These are phyloP conservation scores for Alauda arvensis DNA, from an alignment of 2,797 vertebrate species.

Conservation along the genomic window DNA sequence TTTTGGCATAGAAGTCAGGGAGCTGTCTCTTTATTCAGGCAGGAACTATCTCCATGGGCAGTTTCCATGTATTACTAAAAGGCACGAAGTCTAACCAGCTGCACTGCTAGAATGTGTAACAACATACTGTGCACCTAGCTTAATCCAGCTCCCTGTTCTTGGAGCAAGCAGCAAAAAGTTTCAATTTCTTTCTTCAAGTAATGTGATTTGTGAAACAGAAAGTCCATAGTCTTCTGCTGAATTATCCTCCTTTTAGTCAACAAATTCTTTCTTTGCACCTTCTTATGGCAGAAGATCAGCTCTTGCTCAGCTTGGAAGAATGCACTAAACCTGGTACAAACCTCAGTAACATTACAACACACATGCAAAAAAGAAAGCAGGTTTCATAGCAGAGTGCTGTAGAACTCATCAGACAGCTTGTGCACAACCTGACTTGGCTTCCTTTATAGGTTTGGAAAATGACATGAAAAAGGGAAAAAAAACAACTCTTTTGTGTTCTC, in stretches of 20 bases:
- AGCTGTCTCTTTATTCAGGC: neutral
- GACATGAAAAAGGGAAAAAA: neutral
- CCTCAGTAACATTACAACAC: neutral
- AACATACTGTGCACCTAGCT: neutral
- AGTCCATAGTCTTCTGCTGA: neutral
- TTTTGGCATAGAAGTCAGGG: neutral
- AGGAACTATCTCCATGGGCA: neutral
- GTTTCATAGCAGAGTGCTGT: neutral
- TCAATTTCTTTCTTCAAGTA: neutral
- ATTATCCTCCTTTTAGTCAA: neutral
- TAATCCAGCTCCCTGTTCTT: neutral
- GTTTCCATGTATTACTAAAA: neutral
- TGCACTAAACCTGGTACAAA: neutral
- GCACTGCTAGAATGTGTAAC: neutral
- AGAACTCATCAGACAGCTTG: neutral
- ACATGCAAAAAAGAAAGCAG: neutral
- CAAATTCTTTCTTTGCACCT: neutral
- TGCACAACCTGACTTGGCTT: neutral
- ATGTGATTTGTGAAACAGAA: neutral
- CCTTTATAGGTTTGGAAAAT: neutral
- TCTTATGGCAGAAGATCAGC: neutral
- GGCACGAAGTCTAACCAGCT: neutral
- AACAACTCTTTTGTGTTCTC: neutral
- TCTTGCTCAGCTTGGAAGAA: constrained; percentile 6
- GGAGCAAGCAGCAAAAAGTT: neutral